Base-by-base conservation (phyloP, 2,113 vertebrate species). In the Pangasianodon gigas region DNA sequence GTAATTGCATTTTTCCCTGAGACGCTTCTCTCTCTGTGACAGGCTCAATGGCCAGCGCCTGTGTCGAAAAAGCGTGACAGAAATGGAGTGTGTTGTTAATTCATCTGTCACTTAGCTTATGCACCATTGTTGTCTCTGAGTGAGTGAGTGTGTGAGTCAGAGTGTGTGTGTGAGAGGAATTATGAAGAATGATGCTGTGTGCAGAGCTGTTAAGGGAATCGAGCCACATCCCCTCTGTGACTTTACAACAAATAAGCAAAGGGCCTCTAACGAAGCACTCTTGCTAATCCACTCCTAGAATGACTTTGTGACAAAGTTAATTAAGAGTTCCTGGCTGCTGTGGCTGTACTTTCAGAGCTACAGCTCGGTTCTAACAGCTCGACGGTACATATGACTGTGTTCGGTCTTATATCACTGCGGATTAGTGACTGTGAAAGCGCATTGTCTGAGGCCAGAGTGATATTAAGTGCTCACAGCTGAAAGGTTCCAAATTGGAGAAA, bases 241-340 rank as follows among this genome's bases (percentile, higher is more conserved):
- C 83, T 81, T 81, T 10, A 90, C 87, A 77, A 91, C 91, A 91
- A 91, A 89, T 54, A 89, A 84, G 58, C 74, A 74, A 60, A 87
- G 56, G 69, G 65, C 84, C 67, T 87, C 37, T 60, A 88, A 88
- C 85, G 81, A 91, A 85, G 74, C 69, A 62, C 84, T 89, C 52
- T 48, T 19, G 18, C 88, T 88, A 88, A 91, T 91, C 89, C 89
- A 90, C 75, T 74, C 46, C 65, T 14, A 88, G 83, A 80, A 88
- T 90, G 69, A 90, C 86, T 86, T 86, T 88, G 88, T 88, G 86
- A 88, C 84, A 88, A 91, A 91, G 89, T 91, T 88, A 90, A 91
- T 91, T 91, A 91, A 86, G 74, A 86, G 83, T 90, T 91, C 44
- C 89, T 86, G 83, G 86, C 75, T 90, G 79, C 87, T 71, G 58